Evolutionary conservation across 2,797 vertebrate species (phyloP).

Genomic region (Gorsachius magnificus): DNA sequence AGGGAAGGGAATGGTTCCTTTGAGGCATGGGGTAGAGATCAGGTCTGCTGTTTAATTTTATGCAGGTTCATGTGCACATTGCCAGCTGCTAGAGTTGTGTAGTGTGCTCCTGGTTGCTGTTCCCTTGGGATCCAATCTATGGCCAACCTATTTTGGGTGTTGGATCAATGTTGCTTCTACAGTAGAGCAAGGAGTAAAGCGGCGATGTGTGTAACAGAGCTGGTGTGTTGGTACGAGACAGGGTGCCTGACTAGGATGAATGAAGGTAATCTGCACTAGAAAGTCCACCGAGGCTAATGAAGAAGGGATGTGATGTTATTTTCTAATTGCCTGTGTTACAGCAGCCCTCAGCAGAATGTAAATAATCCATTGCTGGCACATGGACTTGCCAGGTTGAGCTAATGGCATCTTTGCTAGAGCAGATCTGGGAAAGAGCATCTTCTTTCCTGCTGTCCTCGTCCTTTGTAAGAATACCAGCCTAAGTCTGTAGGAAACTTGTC

Average conservation of each 20-base stretch:
- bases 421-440: background rate
- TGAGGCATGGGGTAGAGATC: background rate
- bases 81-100: background rate
- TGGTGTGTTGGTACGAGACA: background rate
- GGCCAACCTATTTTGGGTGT: background rate
- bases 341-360: background rate
- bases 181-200: background rate
- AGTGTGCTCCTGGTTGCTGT: background rate
- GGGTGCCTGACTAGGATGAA: background rate
- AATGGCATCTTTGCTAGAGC: background rate
- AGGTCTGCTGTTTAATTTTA: background rate
- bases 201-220: background rate
- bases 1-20: background rate
- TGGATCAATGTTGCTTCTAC: background rate
- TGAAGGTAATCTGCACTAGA: background rate
- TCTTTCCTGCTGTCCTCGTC: background rate
- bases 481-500: background rate
- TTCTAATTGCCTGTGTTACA: background rate
- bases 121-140: background rate
- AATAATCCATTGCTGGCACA: background rate
- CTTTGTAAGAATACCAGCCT: background rate
- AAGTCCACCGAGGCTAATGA: background rate
- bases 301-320: background rate
- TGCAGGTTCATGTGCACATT: background rate
- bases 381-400: background rate